Evolutionary conservation across 2,888 invertebrate genomes (phyloP), one percentile per base, ranked within the genome.

Genomic region (Agriopis marginaria): DNA sequence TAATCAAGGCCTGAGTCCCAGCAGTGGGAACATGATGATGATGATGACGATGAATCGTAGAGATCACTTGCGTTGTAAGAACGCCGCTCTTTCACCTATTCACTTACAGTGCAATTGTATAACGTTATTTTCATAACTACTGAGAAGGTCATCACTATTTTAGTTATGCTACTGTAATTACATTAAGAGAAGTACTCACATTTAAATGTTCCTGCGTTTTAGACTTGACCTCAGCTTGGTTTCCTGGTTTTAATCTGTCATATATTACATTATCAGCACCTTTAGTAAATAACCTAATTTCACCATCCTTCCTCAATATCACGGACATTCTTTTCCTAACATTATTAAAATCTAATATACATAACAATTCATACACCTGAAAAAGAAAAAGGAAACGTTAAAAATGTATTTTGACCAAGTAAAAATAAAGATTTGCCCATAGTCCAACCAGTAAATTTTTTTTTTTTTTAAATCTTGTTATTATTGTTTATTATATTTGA

Each of bases 341-440:
- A 95, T 99, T 99, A 95, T 99, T 99, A 95, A 99, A 99, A 95
- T 99, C 99, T 86, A 99, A 96, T 92, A 99, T 99, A 92, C 98
- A 98, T 80, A 99, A 95, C 82, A 99, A 95, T 91, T 99, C 99
- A 94, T 99, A 99, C 79, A 98, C 97, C 95, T 97, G 95, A 75
- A 90, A 88, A 85, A 86, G 86, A 69, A 66, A 80, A 51, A 72
- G 39, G 65, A 10, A 51, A 50, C 10, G 59, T 44, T 60, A 47
- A 59, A 44, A 0, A 51, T 44, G 3, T 23, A 23, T 17, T 39
- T 40, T 56, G 6, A 14, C 6, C 44, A 44, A 10, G 5, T 56
- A 45, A 10, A 32, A 45, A 45, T 11, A 45, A 12, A 8, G 10
- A 32, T 32, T 32, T 32, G 32, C 1, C 4, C 32, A 5, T 32